Base-by-base conservation (phyloP, 1,140 invertebrate genomes). In the Ctenoplectra terminalis region DNA sequence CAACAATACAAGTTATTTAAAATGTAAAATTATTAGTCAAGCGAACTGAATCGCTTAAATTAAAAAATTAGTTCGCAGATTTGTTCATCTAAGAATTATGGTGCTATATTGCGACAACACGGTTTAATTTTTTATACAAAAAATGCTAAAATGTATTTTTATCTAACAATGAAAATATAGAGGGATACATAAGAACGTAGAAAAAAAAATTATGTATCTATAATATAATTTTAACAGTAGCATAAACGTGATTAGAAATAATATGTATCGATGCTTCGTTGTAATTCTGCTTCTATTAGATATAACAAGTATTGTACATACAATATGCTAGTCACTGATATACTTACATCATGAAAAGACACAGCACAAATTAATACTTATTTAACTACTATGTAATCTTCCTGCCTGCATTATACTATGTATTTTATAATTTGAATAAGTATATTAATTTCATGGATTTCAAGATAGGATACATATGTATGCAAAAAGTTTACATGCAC, bases 91-190 rank as follows among this genome's bases (percentile, higher is more conserved):
- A 83, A 58, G 43, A 80, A 69, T 70, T 48, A 73, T 81, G 71
- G 52, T 76, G 67, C 72, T 77, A 81, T 66, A 52, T 81, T 9
- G 52, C 56, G 52, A 82, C 64, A 15, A 76, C 29, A 69, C 13
- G 69, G 26, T 87, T 60, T 61, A 82, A 81, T 81, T 73, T 86
- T 50, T 85, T 86, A 78, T 69, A 82, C 52, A 26, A 72, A 48
- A 67, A 82, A 67, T 31, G 15, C 26, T 52, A 81, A 77, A 74
- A 85, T 77, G 71, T 79, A 86, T 87, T 86, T 87, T 87, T 86
- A 70, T 86, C 73, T 86, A 87, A 69, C 34, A 70, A 58, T 70
- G 61, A 73, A 86, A 73, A 61, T 43, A 20, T 79, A 63, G 9
- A 29, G 17, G 2, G 5, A n/a, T 17, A 43, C 13, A 64, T 46